phyloP scores from a whole-genome alignment of 1,140 invertebrate species.

The Scaptomyza pallida region DNA sequence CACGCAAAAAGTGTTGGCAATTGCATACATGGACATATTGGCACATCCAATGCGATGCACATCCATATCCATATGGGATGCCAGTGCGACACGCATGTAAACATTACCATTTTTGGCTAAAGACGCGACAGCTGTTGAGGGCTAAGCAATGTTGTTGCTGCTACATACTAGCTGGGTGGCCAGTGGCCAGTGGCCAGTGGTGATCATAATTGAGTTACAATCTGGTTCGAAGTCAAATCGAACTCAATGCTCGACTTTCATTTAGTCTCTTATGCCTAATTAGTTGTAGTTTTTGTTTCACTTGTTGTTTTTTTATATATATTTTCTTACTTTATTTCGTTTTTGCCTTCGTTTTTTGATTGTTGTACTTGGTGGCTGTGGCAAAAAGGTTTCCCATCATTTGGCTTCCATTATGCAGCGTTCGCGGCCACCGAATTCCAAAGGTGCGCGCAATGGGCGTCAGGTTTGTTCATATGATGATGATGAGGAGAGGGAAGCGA shows the following conservation, averaged over 20 bases:
- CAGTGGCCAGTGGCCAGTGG: no score
- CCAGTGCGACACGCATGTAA: constrained; percentile 76
- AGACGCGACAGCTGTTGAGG: constrained; percentile 69
- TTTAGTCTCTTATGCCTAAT: constrained; percentile 72
- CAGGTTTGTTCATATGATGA: constrained; percentile 47
- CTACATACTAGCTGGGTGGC: constrained; percentile 58
- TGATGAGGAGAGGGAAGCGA: background rate
- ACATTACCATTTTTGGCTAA: constrained; percentile 82
- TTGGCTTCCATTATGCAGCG: constrained; percentile 81
- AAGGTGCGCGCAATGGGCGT: constrained; percentile 63
- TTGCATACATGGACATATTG: constrained; percentile 64
- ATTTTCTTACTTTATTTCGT: background rate
- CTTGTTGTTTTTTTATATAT: constrained; percentile 16
- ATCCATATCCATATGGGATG: constrained; percentile 26
- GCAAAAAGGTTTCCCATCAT: constrained; percentile 80
- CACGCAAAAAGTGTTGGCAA: constrained; percentile 80
- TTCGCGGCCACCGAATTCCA: constrained; percentile 80
- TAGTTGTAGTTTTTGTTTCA: constrained; percentile 58
- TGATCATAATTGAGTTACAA: constrained; percentile 80
- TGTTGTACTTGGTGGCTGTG: constrained; percentile 39
- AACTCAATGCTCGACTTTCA: constrained; percentile 67
- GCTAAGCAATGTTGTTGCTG: no score
- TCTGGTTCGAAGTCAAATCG: constrained; percentile 70
- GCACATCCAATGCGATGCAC: constrained; percentile 35
- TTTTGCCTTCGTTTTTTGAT: constrained; percentile 11